Evolutionary conservation across 2,797 vertebrate species (phyloP), one percentile per base, ranked within the genome.

Genomic region (Manis crassicaudata): DNA sequence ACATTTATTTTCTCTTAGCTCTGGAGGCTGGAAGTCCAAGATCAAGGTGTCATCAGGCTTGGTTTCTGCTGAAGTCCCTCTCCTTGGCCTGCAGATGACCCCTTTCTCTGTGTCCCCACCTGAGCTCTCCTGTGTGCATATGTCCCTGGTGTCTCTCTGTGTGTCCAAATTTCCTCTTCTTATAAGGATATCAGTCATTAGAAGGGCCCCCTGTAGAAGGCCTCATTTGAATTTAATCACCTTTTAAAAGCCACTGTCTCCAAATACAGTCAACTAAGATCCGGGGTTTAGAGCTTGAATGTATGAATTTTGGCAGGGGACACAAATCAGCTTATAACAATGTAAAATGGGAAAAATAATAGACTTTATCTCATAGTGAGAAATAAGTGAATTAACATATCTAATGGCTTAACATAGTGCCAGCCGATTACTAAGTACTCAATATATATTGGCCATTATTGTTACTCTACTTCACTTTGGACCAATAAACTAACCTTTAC

Each of bases 401-500:
- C 27, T 68, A 46, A 88, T 54, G 16, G 50, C 63, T 88, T 95
- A 85, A 75, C 86, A 60, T 8, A 86, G 17, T 13, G 2, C 25
- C 46, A 88, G 20, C 10, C 8, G 29, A 20, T 82, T 83, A 80
- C 21, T 58, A 82, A 77, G 3, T 9, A 83, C 8, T 79, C 27
- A 77, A 20, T 65, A 10, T 29, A 37, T 35, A 8, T 10, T 90
- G 29, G 3, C 7, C 21, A 35, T 79, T 68, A 52, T 80, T 72
- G 14, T 89, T 76, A 58, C 76, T 54, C 18, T 62, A 70, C 17
- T 82, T 95, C 32, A 32, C 10, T 77, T 82, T 72, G 37, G 7
- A 67, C 29, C 70, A 89, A 77, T 92, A 70, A 89, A 46, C 5
- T 32, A 62, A 90, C 14, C 8, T 94, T 75, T 72, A n/a, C 20